Base-by-base conservation (phyloP, 2,113 vertebrate species). In the Cyprinodon brontotheroides region DNA sequence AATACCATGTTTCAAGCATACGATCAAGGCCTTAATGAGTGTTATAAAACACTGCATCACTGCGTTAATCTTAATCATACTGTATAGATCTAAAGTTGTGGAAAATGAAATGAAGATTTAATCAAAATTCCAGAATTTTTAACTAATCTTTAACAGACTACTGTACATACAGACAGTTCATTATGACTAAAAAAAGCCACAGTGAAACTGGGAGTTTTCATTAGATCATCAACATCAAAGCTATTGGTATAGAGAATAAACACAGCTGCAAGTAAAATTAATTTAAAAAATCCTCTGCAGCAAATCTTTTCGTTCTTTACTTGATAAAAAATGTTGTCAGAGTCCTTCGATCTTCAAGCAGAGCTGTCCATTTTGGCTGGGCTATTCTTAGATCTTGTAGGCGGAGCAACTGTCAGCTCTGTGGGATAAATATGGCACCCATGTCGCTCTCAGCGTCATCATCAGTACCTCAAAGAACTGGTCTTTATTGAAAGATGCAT, bases 21-120 rank as follows among this genome's bases (percentile, higher is more conserved):
- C 57, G 47, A 37, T 14, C 8, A 94, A 39, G 72, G 80, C 86
- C 22, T 84, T 37, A 11, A 89, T 50, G 2, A 91, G 4, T 0
- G 68, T 29, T 12, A 75, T 61, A 2, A 93, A 20, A 15, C n/a
- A 70, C 12, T 68, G 47, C 50, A 41, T 66, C 5, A 90, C 22
- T 70, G n/a, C 20, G 48, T 78, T 83, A 91, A 92, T 93, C 41
- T 78, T 83, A 91, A 92, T 93, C 41, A 76, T 65, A 73, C 17
- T 50, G 14, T 6, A 22, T 66, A 12, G 13, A n/a, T 47, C n/a
- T 45, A 3, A 13, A 65, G 39, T 65, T 43, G 41, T 1, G 20
- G 17, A 57, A 57, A 57, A 17, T 53, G 50, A 53, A 17, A 17
- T 6, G 7, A 29, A 29, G 29, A 43, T 66, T 22, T 22, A 50